Evolutionary conservation across 2,888 invertebrate genomes (phyloP).

Genomic region (Lymantria monacha): DNA sequence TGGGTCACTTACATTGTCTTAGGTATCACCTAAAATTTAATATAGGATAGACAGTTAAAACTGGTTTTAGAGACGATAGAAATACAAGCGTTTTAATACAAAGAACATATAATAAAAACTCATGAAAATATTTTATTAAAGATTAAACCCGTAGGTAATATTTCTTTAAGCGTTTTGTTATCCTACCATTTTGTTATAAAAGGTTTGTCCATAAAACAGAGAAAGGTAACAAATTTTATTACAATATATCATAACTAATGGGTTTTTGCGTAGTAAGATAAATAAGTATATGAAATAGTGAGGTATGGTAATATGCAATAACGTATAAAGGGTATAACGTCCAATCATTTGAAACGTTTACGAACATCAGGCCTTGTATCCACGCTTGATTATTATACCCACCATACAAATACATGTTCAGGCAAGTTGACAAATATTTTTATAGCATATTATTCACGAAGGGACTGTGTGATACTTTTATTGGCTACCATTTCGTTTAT

Average conservation of each 20-base stretch:
- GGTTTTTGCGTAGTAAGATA: slow-evolving; percentile 3
- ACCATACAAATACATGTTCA: slow-evolving; percentile 9
- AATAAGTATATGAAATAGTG: slow-evolving; percentile 4
- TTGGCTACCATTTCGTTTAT: not conserved
- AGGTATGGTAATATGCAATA: slow-evolving; percentile 9
- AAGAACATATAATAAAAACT: too few relatives aligned
- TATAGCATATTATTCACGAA: slow-evolving; percentile 3
- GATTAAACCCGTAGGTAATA: too few relatives aligned
- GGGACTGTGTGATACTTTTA: not conserved
- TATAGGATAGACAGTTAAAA: too few relatives aligned
- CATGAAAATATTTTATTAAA: too few relatives aligned
- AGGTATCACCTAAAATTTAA: too few relatives aligned
- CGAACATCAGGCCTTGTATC: slow-evolving; percentile 9
- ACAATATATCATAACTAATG: slow-evolving; percentile 2
- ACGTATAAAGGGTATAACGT: slow-evolving; percentile 6
- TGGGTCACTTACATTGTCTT: too few relatives aligned
- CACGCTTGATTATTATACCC: slow-evolving; percentile 8
- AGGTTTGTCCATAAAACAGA: not conserved
- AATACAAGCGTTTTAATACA: too few relatives aligned
- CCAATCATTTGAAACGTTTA: slow-evolving; percentile 16
- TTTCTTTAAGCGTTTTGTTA: too few relatives aligned
- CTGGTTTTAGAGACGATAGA: too few relatives aligned
- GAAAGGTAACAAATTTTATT: not conserved
- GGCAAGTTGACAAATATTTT: slow-evolving; percentile 4
- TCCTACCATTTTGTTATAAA: too few relatives aligned